Evolutionary conservation across 2,888 invertebrate genomes (phyloP).

Genomic region (Calliopum simillimum): DNA sequence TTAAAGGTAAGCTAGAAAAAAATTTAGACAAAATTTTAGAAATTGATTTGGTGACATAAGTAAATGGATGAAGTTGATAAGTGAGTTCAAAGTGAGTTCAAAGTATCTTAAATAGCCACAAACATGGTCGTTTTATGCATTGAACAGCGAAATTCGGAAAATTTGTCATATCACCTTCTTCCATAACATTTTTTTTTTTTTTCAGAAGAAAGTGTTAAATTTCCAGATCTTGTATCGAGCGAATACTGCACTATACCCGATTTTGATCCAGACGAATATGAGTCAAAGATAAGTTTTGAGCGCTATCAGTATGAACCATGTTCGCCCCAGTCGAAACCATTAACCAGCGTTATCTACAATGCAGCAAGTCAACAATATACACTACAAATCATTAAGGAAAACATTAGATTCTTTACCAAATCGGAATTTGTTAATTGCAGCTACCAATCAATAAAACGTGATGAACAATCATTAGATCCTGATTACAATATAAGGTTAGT

Average conservation of each 20-base stretch:
- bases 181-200: too few relatives aligned
- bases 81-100: too few relatives aligned
- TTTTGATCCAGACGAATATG: slow-evolving; percentile 71
- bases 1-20: too few relatives aligned
- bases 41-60: too few relatives aligned
- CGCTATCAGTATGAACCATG: slow-evolving; percentile 71
- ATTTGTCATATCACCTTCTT: too few relatives aligned
- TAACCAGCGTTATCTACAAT: slow-evolving; percentile 59
- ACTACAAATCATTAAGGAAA: slow-evolving; percentile 55
- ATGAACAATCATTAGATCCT: slow-evolving; percentile 50
- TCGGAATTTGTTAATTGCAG: slow-evolving; percentile 58
- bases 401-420: slow-evolving; percentile 51
- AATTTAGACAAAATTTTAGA: too few relatives aligned
- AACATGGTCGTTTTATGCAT: too few relatives aligned
- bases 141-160: too few relatives aligned
- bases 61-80: too few relatives aligned
- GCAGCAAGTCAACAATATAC: slow-evolving; percentile 51
- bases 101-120: too few relatives aligned
- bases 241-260: slow-evolving; percentile 75
- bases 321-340: slow-evolving; percentile 59
- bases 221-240: slow-evolving; percentile 70
- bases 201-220: too few relatives aligned
- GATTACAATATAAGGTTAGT: slow-evolving; percentile 57
- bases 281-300: slow-evolving; percentile 70
- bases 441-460: slow-evolving; percentile 60